A percentile compares a stretch with the other conserved stretches of the same genome.
Evolutionary conservation across 2,113 vertebrate genomes (phyloP).

Genomic region (Columba janthina): DNA sequence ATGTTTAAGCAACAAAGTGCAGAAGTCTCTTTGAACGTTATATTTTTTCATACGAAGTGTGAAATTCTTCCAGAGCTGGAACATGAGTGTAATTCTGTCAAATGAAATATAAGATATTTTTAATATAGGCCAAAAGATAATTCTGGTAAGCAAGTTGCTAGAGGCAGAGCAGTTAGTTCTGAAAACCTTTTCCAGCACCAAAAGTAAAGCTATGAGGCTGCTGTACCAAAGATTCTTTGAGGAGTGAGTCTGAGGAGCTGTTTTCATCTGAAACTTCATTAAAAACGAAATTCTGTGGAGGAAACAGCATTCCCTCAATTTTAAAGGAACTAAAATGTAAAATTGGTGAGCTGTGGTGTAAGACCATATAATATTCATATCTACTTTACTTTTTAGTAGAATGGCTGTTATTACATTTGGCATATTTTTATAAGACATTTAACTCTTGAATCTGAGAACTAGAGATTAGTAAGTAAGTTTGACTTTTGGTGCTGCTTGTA

Average conservation of each 20-base stretch:
- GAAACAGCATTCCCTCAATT: not conserved
- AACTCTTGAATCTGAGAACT: not conserved
- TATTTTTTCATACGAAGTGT: not conserved
- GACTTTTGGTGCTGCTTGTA: not conserved
- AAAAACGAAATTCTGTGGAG: not conserved
- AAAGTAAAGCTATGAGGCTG: not conserved
- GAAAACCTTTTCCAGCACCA: not conserved
- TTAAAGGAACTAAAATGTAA: not conserved
- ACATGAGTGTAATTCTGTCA: not conserved
- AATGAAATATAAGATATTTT: not conserved
- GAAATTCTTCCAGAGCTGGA: not conserved
- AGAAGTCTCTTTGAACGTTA: not conserved
- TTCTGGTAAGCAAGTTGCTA: not conserved
- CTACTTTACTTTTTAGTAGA: not conserved
- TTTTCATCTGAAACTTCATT: not conserved
- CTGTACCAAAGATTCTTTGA: not conserved
- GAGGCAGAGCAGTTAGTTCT: not conserved
- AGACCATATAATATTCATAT: not conserved
- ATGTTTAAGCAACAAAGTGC: not conserved
- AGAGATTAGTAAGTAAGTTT: not conserved
- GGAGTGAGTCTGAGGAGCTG: not conserved
- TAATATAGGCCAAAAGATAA: not conserved
- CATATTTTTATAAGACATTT: not conserved
- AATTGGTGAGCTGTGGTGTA: not conserved
- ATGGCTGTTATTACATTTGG: accelerated